A percentile compares a stretch with the other conserved stretches of the same genome.
phyloP scores from a whole-genome alignment of 2,888 invertebrate genomes.

The Thyatira batis region DNA sequence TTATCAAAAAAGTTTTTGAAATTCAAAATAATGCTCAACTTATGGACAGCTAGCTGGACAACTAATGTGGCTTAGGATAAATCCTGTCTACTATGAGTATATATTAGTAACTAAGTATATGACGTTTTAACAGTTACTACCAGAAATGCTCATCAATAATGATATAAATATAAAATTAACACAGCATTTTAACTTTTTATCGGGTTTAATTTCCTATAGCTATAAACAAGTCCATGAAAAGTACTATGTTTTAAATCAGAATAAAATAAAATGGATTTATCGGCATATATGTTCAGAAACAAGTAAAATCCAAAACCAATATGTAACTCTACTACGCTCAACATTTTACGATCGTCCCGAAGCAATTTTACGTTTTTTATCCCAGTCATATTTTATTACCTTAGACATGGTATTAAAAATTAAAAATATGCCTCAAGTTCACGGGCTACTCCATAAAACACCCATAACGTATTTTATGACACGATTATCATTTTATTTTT shows the following conservation, averaged over 20 bases:
- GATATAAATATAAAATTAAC: no score
- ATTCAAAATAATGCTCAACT: no score
- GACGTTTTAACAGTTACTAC: no score
- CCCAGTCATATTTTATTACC: not conserved
- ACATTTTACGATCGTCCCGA: not conserved
- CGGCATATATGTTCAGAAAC: not conserved
- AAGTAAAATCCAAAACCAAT: not conserved
- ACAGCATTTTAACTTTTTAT: no score
- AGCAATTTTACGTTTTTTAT: not conserved
- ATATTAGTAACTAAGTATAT: no score
- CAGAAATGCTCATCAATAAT: no score
- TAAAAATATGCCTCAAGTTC: not conserved
- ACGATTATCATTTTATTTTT: not conserved
- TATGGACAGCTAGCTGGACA: no score
- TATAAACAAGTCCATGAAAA: not conserved
- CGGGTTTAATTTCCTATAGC: not conserved
- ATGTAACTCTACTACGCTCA: not conserved
- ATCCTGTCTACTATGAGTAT: no score
- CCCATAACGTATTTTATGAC: not conserved
- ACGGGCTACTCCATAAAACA: not conserved
- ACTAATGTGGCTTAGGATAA: no score
- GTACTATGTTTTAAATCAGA: not conserved
- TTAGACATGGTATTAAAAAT: not conserved
- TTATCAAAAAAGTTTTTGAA: no score
- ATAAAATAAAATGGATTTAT: not conserved